phyloP scores from a whole-genome alignment of 2,113 vertebrate species.

The Verasper variegatus region DNA sequence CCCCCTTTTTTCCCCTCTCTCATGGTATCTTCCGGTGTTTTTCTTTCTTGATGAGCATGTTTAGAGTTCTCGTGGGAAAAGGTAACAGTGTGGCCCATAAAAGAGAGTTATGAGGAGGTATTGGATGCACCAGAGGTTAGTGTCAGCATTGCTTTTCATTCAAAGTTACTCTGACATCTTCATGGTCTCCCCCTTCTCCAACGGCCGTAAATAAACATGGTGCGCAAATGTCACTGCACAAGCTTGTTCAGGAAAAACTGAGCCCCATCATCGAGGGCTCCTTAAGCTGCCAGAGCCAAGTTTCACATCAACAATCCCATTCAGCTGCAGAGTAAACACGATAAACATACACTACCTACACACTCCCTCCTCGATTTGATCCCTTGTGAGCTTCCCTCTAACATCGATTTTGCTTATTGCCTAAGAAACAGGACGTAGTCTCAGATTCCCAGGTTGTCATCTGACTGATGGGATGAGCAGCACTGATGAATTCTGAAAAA shows the following conservation, averaged over 20 bases:
- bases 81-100: slow-evolving; percentile 74
- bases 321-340: slow-evolving; percentile 38
- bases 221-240: slow-evolving; percentile 30
- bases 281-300: not conserved
- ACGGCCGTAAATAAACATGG: slow-evolving; percentile 56
- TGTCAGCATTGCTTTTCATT: slow-evolving; percentile 75
- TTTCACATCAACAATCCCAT: too few relatives aligned
- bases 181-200: slow-evolving; percentile 54
- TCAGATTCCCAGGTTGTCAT: not conserved
- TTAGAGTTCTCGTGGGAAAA: slow-evolving; percentile 75
- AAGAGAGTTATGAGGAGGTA: slow-evolving; percentile 77
- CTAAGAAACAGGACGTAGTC: not conserved
- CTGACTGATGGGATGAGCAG: not conserved
- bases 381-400: not conserved
- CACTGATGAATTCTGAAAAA: not conserved
- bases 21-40: not conserved
- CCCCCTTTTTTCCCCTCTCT: not conserved
- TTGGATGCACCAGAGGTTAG: slow-evolving; percentile 67
- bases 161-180: slow-evolving; percentile 74
- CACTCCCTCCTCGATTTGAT: slow-evolving; percentile 12
- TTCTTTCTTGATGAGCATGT: slow-evolving; percentile 31
- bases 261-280: not conserved
- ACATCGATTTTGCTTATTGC: not conserved
- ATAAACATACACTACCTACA: slow-evolving; percentile 31
- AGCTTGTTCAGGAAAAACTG: slow-evolving; percentile 50